phyloP scores from a whole-genome alignment of 2,888 invertebrate species.

The Alitta virens region DNA sequence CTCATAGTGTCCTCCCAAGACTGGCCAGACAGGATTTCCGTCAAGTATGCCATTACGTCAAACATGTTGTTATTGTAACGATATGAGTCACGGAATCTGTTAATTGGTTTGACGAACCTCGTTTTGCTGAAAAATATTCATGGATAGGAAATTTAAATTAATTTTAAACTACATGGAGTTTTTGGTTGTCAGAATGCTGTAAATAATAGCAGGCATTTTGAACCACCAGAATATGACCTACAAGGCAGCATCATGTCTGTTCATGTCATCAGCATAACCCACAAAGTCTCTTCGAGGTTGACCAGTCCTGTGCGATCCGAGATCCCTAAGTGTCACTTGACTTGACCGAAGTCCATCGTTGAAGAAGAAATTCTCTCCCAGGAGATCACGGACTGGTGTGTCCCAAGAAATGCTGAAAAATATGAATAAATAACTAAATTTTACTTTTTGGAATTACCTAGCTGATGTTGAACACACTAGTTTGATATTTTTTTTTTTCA shows the following conservation, averaged over 20 bases:
- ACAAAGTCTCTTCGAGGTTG: slow-evolving; percentile 36
- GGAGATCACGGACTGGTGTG: slow-evolving; percentile 36
- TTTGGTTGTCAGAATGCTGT: too few relatives aligned
- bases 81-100: slow-evolving; percentile 39
- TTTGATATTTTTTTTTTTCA: too few relatives aligned
- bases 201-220: too few relatives aligned
- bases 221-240: neutral
- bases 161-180: too few relatives aligned
- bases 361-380: slow-evolving; percentile 37
- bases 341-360: slow-evolving; percentile 33
- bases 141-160: too few relatives aligned
- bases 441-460: too few relatives aligned
- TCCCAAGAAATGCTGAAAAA: slow-evolving; percentile 42
- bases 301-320: slow-evolving; percentile 43
- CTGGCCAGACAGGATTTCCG: slow-evolving; percentile 36
- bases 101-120: slow-evolving; percentile 24
- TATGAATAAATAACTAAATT: too few relatives aligned
- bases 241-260: neutral
- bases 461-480: too few relatives aligned
- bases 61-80: slow-evolving; percentile 48
- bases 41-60: slow-evolving; percentile 40
- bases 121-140: slow-evolving; percentile 18
- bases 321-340: slow-evolving; percentile 41
- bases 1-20: slow-evolving; percentile 44
- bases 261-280: slow-evolving; percentile 11